A percentile compares a stretch with the other conserved stretches of the same genome.
These are phyloP conservation scores for Smutsia gigantea DNA, from an alignment of 2,797 vertebrate species.

Conservation along the genomic window DNA sequence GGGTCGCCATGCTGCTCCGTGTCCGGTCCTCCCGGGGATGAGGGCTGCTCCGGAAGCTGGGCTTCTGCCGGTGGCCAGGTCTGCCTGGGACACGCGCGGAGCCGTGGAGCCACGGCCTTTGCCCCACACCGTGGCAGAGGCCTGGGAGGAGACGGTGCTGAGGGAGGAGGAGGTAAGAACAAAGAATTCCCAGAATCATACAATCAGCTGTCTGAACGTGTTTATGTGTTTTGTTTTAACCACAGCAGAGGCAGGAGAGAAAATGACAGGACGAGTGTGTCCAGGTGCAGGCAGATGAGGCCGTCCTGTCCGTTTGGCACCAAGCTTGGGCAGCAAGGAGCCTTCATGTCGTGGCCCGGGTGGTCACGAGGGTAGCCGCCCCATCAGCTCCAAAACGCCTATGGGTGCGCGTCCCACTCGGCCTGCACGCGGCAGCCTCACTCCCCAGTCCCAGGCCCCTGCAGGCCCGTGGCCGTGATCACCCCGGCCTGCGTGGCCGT, in stretches of 20 bases:
- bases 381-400: slow-evolving; percentile 60
- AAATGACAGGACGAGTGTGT: slow-evolving; percentile 68
- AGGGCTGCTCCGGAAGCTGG: slow-evolving; percentile 6
- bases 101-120: slow-evolving; percentile 72
- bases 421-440: slow-evolving; percentile 73
- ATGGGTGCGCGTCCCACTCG: slow-evolving; percentile 70
- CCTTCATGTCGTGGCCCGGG: slow-evolving; percentile 55
- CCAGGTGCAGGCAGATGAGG: slow-evolving; percentile 60
- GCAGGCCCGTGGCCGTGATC: slow-evolving; percentile 84
- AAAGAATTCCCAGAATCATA: slow-evolving; percentile 81
- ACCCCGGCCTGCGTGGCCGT: slow-evolving; percentile 80
- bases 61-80: slow-evolving; percentile 46
- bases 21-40: slow-evolving; percentile 67
- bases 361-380: not conserved
- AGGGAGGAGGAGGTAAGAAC: slow-evolving; percentile 36
- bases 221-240: slow-evolving; percentile 75
- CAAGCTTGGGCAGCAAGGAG: slow-evolving; percentile 59
- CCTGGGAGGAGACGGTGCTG: slow-evolving; percentile 63
- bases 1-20: not conserved
- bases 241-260: not conserved
- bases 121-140: slow-evolving; percentile 57
- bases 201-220: slow-evolving; percentile 85
- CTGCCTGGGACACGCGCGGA: slow-evolving; percentile 68
- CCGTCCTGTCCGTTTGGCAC: slow-evolving; percentile 77
- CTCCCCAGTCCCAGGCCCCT: slow-evolving; percentile 87